Percentiles rank a stretch among this genome's conserved stretches.
Conservation (phyloP, 2,888 invertebrate genomes). For the Troides oblongomaculatus region DNA sequence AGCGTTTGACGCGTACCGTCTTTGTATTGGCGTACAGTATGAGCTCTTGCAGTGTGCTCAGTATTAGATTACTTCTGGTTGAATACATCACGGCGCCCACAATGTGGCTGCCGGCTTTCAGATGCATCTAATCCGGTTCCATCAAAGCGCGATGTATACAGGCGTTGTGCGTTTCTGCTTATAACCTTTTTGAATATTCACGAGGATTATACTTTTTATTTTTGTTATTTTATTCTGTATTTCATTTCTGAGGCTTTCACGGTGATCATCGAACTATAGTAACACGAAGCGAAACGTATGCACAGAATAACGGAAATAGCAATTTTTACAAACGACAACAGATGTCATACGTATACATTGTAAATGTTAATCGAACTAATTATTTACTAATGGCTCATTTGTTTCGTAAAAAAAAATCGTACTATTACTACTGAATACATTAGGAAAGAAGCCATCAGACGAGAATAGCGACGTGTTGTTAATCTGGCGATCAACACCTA, state of each 20-base stretch:
- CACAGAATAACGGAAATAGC: too few species aligned
- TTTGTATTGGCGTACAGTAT: slow-evolving; percentile 20
- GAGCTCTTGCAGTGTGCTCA: slow-evolving; percentile 23
- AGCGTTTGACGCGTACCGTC: slow-evolving; percentile 28
- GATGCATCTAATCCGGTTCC: slow-evolving; percentile 27
- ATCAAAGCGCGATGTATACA: slow-evolving; percentile 20
- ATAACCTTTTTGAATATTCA: slow-evolving; percentile 8
- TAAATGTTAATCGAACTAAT: too few species aligned
- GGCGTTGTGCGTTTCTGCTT: slow-evolving; percentile 11
- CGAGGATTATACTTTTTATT: neutral
- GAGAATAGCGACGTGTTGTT: too few species aligned
- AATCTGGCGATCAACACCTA: too few species aligned
- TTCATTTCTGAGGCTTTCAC: neutral
- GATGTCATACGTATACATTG: too few species aligned
- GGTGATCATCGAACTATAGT: neutral
- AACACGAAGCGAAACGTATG: too few species aligned
- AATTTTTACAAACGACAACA: too few species aligned
- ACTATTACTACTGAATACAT: too few species aligned
- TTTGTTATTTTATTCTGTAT: neutral
- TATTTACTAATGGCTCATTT: too few species aligned
- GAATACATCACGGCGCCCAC: slow-evolving; percentile 27
- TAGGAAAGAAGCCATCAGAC: too few species aligned
- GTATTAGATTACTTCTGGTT: slow-evolving; percentile 30
- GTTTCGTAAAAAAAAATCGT: too few species aligned
- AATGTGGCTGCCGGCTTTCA: slow-evolving; percentile 24